Conservation (phyloP, 2,113 vertebrate genomes). For the human region GRCh38 chr21:32983001-32983500, state of each 20-base stretch:
- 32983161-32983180: too few relatives aligned
- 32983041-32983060: neutral
- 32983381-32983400: neutral
- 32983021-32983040: neutral
- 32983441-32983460: neutral
- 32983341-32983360: neutral
- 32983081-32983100: too few relatives aligned
- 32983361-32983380: neutral
- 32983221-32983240: too few relatives aligned
- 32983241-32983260: neutral
- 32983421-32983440: neutral
- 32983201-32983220: neutral
- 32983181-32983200: too few relatives aligned
- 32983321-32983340: neutral
- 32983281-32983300: rapidly evolving
- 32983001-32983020: neutral
- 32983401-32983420: neutral
- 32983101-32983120: too few relatives aligned
- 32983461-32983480: neutral
- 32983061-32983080: too few relatives aligned
- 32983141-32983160: rapidly evolving
- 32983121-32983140: too few relatives aligned
- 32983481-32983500: neutral
- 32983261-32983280: rapidly evolving
- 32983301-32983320: neutral